These are phyloP conservation scores for Oreocharis arfaki DNA, from an alignment of 2,113 vertebrate genomes.

Conservation along the genomic window DNA sequence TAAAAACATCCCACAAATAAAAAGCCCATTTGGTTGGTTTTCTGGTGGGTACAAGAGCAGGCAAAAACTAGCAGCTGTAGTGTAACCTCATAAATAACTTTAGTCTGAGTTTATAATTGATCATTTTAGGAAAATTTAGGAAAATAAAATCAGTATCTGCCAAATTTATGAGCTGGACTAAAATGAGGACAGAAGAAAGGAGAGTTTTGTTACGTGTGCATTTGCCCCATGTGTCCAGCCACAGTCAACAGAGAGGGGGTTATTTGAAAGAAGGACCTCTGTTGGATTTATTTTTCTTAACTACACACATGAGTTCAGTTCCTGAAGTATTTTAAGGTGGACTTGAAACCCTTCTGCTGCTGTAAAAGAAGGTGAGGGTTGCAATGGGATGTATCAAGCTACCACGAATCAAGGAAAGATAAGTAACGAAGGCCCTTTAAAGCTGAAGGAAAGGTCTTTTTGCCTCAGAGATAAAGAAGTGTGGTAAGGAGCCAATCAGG, in stretches of 20 bases:
- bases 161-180: neutral
- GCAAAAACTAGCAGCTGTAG: neutral
- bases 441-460: neutral
- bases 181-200: neutral
- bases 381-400: neutral
- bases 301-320: neutral
- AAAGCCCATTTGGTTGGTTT: neutral
- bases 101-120: neutral
- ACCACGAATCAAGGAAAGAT: neutral
- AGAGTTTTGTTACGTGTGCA: neutral
- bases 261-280: neutral
- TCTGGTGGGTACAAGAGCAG: neutral
- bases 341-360: neutral
- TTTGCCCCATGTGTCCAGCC: neutral
- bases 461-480: neutral
- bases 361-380: neutral
- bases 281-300: neutral
- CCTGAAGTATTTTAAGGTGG: neutral
- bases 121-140: neutral
- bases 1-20: neutral
- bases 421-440: neutral
- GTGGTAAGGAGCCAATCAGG: neutral
- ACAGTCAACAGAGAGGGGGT: accelerated
- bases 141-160: neutral
- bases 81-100: neutral